Evolutionary conservation across 2,113 vertebrate species (phyloP).

Genomic region (Nyctereutes procyonoides): DNA sequence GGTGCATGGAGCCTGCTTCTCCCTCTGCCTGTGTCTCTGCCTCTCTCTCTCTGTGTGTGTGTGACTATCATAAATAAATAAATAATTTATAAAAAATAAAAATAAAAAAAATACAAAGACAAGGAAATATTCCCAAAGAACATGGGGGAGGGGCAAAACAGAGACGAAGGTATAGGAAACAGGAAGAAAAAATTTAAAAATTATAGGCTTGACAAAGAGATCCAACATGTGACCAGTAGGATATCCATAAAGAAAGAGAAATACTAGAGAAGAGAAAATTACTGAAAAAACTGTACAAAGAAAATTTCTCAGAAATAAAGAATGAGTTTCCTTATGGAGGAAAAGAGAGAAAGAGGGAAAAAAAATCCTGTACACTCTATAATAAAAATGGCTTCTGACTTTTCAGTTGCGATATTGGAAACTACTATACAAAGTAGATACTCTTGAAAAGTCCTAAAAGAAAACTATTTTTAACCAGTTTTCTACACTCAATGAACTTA

Average conservation of each 20-base stretch:
- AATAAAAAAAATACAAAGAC: not conserved
- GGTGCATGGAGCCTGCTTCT: no score
- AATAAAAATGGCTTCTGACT: not conserved
- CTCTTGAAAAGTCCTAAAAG: not conserved
- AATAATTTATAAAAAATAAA: no score
- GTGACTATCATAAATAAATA: no score
- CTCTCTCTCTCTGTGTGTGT: no score
- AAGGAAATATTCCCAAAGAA: not conserved
- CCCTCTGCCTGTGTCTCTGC: no score
- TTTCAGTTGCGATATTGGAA: not conserved
- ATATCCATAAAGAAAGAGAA: not conserved
- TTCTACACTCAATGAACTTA: not conserved
- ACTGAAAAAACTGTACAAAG: not conserved
- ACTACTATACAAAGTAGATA: not conserved
- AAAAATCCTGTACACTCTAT: not conserved
- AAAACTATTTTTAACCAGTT: not conserved
- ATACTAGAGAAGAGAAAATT: not conserved
- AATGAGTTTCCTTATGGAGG: not conserved
- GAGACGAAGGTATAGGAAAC: not conserved
- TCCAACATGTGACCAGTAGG: not conserved
- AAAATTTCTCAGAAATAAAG: not conserved
- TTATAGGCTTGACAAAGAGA: not conserved
- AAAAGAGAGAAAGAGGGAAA: not conserved
- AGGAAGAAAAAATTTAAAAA: not conserved
- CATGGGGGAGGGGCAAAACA: accelerated